phyloP scores from a whole-genome alignment of 1,140 invertebrate genomes.

The Saccostrea cuccullata region DNA sequence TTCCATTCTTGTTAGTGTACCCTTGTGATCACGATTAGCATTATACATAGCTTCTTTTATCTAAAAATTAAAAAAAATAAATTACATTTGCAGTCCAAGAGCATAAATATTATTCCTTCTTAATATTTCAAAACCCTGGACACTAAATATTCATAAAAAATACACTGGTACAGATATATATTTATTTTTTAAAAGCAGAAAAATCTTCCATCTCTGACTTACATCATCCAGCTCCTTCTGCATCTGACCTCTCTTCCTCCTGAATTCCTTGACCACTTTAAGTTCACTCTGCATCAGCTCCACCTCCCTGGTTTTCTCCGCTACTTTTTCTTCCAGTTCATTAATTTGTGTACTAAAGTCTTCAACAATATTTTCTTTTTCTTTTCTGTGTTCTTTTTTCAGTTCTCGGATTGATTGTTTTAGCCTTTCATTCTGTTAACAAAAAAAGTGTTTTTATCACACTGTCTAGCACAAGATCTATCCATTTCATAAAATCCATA shows the following conservation, averaged over 20 bases:
- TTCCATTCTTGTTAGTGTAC: constrained; percentile 74
- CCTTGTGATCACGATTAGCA: constrained; percentile 77
- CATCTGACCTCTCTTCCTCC: constrained; percentile 76
- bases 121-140: no score
- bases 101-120: no score
- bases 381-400: constrained; percentile 73
- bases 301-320: constrained; percentile 73
- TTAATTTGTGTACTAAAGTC: constrained; percentile 76
- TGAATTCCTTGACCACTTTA: constrained; percentile 78
- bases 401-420: constrained; percentile 71
- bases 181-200: no score
- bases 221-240: constrained; percentile 77
- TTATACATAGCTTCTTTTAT: constrained; percentile 77
- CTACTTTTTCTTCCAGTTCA: constrained; percentile 74
- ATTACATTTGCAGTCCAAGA: no score
- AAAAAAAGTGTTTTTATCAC: not conserved
- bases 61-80: constrained; percentile 56
- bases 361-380: constrained; percentile 75
- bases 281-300: constrained; percentile 77
- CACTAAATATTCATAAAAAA: no score
- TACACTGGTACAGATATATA: no score
- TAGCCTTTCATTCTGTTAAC: constrained; percentile 71
- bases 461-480: not conserved
- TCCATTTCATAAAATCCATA: not conserved
- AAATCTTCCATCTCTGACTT: constrained; percentile 4